Evolutionary conservation across 2,797 vertebrate species (phyloP).

Genomic region (Hylomyscus alleni): DNA sequence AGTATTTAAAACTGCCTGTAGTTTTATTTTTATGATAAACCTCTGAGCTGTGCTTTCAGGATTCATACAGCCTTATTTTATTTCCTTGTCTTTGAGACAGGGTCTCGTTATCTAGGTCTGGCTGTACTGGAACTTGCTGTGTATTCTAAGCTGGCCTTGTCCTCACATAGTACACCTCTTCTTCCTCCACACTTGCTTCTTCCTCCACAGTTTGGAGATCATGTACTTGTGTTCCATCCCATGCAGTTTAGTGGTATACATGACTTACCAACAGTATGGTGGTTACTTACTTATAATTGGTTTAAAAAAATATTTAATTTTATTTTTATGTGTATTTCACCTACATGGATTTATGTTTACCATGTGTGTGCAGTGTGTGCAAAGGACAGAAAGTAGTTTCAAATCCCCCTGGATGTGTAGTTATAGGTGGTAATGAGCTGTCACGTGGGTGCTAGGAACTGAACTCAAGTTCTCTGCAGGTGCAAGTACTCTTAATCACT

Average conservation of each 20-base stretch:
- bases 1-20: background rate
- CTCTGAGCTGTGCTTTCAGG: background rate
- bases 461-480: background rate
- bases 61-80: background rate
- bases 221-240: background rate
- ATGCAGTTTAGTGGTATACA: background rate
- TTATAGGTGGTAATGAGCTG: too few relatives aligned
- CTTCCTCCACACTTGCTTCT: background rate
- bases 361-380: background rate
- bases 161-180: background rate
- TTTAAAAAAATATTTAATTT: background rate
- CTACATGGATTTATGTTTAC: background rate
- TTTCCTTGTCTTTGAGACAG: background rate
- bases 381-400: background rate
- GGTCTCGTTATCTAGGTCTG: background rate
- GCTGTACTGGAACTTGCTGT: background rate
- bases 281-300: conserved; percentile 15
- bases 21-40: conserved; percentile 60
- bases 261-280: conserved; percentile 21
- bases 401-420: background rate
- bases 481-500: background rate
- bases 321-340: background rate
- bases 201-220: background rate
- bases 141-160: background rate
- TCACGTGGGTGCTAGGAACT: background rate